Evolutionary conservation across 2,888 invertebrate species (phyloP).

Genomic region (Lasioglossum calceatum): DNA sequence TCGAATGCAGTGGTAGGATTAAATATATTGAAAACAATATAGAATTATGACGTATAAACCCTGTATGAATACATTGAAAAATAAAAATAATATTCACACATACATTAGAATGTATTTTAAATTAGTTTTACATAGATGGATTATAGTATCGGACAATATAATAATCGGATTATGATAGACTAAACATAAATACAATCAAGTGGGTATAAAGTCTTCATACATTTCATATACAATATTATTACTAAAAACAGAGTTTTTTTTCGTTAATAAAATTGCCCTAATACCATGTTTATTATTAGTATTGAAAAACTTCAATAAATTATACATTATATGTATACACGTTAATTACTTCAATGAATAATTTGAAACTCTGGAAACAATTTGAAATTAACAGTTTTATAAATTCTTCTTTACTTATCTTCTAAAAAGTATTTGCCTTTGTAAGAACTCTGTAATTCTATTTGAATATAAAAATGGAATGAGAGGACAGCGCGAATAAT

Average conservation of each 20-base stretch:
- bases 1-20: background rate
- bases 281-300: too few relatives aligned
- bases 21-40: background rate
- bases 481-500: conserved; percentile 33
- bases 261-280: background rate
- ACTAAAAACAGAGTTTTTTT: background rate
- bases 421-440: background rate
- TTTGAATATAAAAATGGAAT: conserved; percentile 10
- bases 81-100: background rate
- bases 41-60: background rate
- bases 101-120: background rate
- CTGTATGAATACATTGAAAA: background rate
- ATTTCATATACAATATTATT: background rate
- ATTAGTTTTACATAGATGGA: background rate
- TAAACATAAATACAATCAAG: background rate
- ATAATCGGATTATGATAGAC: background rate
- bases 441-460: background rate
- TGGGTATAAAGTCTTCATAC: background rate
- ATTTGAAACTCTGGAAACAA: background rate
- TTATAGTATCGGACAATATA: background rate
- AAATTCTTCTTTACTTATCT: background rate
- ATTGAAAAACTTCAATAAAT: background rate
- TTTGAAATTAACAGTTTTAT: background rate
- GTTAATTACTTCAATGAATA: background rate
- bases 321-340: background rate